phyloP scores from a whole-genome alignment of 2,888 invertebrate genomes.

The Xanthorhoe spadicearia region DNA sequence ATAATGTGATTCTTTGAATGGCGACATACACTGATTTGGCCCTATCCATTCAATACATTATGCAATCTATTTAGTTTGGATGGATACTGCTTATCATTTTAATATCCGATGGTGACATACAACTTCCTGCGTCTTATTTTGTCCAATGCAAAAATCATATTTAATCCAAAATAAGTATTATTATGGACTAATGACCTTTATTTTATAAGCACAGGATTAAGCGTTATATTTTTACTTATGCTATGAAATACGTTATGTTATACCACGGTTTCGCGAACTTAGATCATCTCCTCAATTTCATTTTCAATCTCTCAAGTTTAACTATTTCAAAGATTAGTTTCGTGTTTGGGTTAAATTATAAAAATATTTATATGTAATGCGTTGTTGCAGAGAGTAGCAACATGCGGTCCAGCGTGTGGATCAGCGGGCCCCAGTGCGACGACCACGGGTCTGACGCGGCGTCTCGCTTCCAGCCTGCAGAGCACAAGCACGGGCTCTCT shows the following conservation, averaged over 20 bases:
- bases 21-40: constrained; percentile 11
- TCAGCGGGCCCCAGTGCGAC: constrained; percentile 59
- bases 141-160: not conserved
- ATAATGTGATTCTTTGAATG: constrained; percentile 16
- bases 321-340: too few relatives aligned
- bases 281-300: too few relatives aligned
- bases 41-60: constrained; percentile 19
- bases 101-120: not conserved
- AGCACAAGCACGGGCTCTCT: constrained; percentile 92
- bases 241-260: too few relatives aligned
- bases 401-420: constrained; percentile 74
- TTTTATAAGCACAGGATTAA: too few relatives aligned
- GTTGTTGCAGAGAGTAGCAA: constrained; percentile 68
- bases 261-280: too few relatives aligned
- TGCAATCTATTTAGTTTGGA: constrained; percentile 8
- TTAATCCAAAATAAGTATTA: too few relatives aligned
- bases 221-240: too few relatives aligned
- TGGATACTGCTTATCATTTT: constrained; percentile 4
- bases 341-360: not conserved
- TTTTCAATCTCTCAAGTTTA: too few relatives aligned
- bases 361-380: not conserved
- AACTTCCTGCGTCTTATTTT: not conserved
- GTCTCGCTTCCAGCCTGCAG: constrained; percentile 88
- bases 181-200: too few relatives aligned
- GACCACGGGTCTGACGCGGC: constrained; percentile 69